Percentiles rank a stretch among this genome's conserved stretches.
Evolutionary conservation across 2,797 vertebrate genomes (phyloP).

Genomic region (Otus scops): DNA sequence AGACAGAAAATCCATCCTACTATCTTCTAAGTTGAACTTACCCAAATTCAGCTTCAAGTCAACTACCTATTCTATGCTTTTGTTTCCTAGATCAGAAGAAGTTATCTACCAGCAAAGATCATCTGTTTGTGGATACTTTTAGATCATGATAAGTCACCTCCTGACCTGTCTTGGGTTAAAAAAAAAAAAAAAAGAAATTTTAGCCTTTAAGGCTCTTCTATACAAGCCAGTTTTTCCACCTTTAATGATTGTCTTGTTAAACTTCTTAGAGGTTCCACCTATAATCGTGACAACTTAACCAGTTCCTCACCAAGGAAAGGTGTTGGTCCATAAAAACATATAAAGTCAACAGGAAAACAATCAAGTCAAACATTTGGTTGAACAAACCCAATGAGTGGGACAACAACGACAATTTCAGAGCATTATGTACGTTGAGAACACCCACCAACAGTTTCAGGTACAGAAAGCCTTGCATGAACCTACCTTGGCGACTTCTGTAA

Average conservation of each 20-base stretch:
- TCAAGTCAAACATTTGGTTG: not conserved
- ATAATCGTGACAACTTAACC: not conserved
- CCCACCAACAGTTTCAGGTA: not conserved
- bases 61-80: not conserved
- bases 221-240: not conserved
- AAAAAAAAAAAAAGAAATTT: not conserved
- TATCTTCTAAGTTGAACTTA: not conserved
- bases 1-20: not conserved
- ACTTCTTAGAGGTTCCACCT: not conserved
- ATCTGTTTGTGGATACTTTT: not conserved
- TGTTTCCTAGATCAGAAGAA: not conserved
- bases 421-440: accelerated
- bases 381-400: accelerated
- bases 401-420: accelerated
- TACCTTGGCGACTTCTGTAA: not conserved
- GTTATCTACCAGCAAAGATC: not conserved
- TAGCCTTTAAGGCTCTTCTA: not conserved
- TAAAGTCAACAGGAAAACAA: not conserved
- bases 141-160: not conserved
- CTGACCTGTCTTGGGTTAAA: not conserved
- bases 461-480: not conserved
- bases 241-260: not conserved
- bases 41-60: not conserved
- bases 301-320: not conserved
- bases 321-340: not conserved